Evolutionary conservation across 2,888 invertebrate genomes (phyloP).

Genomic region (Aleiodes leptofemur): DNA sequence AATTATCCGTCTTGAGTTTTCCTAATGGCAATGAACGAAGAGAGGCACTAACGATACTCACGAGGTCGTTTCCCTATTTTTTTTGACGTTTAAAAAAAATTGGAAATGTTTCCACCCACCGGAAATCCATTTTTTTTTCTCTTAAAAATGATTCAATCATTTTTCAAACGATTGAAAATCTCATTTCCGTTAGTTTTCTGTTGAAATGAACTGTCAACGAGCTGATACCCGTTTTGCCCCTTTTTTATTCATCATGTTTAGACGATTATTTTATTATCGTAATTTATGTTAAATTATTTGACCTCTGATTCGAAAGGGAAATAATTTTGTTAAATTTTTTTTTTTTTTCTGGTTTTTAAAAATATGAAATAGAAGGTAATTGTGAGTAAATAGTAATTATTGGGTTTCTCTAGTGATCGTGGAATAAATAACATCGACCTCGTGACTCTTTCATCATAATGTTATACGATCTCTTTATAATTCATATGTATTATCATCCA

Average conservation of each 20-base stretch:
- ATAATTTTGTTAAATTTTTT: conserved; percentile 2
- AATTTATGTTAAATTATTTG: neutral
- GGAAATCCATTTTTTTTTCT: neutral
- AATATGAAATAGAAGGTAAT: conserved; percentile 2
- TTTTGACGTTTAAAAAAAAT: neutral
- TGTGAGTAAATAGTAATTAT: conserved; percentile 23
- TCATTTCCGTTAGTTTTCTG: too few relatives aligned
- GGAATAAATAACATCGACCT: conserved; percentile 32
- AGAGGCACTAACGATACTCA: conserved; percentile 11
- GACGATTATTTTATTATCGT: neutral
- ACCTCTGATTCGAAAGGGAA: neutral
- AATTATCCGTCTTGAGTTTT: conserved; percentile 23
- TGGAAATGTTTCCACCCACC: conserved; percentile 6
- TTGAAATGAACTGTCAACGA: too few relatives aligned
- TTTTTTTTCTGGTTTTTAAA: neutral
- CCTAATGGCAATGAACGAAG: conserved; percentile 18
- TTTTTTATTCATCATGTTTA: too few relatives aligned
- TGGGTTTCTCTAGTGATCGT: conserved; percentile 22
- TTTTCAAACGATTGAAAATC: neutral
- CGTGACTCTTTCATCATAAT: conserved; percentile 36
- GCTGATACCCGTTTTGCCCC: too few relatives aligned
- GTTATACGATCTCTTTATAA: conserved; percentile 26
- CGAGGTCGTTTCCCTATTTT: conserved; percentile 26
- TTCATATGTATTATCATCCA: conserved; percentile 28
- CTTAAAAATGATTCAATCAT: neutral